Evolutionary conservation across 2,888 invertebrate genomes (phyloP), one percentile per base, ranked within the genome.

Genomic region (Boloria euphrosyne): DNA sequence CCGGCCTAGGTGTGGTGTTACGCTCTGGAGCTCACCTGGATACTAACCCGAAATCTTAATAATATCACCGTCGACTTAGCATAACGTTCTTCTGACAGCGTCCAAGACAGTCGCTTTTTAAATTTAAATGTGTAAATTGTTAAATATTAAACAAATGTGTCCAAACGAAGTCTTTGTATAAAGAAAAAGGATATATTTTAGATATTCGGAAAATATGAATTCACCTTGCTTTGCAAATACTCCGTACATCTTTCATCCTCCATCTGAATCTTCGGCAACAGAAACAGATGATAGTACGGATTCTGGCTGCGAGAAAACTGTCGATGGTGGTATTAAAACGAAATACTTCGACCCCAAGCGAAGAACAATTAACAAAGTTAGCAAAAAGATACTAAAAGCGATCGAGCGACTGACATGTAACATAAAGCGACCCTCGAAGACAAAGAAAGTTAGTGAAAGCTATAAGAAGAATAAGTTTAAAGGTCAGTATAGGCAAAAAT

Each of bases 341-440:
- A 89, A 87, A 75, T 90, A 86, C 75, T 78, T 73, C 87, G 92
- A 92, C 80, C 89, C 90, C 82, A 92, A 90, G 78, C 78, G 84
- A 72, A 86, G 90, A 80, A 91, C 92, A 67, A 90, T 92, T 80
- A 90, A 89, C 78, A 91, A 90, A 86, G 92, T 92, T 75, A 90
- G 92, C 80, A 85, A 88, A 76, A 92, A 92, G 74, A 90, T 92
- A 77, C 75, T 92, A 60, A 89, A 81, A 71, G 91, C 83, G 49
- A 92, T 92, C 54, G 92, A 92, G 71, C 87, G 84, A 72, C 76
- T 92, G 67, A 90, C 92, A 14, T 92, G 92, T 75, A 90, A 86
- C 70, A 81, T 90, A 65, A 89, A 83, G 73, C 84, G 80, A 71
- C 82, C 75, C 74, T 86, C 84, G 74, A 87, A 84, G 71, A 43